Evolutionary conservation across 2,888 invertebrate genomes (phyloP), one percentile per base, ranked within the genome.

Genomic region (Drosophila yooni): DNA sequence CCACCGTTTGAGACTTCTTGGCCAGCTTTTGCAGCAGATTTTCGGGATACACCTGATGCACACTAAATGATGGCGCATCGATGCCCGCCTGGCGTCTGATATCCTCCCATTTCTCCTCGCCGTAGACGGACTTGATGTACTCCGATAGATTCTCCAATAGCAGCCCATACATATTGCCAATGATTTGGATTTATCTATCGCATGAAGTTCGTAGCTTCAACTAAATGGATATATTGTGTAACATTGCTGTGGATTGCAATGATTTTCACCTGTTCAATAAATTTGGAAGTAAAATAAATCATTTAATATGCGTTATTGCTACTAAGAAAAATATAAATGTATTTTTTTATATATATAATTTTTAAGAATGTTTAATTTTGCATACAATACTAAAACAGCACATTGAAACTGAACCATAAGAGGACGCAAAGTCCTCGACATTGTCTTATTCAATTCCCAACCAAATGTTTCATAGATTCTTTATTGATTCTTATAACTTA

Each of bases 31-130:
- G 96, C 77, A 99, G 96, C 60, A 98, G 94, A 82, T 96, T 97
- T 94, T 99, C 99, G 2, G 98, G 96, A 94, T 99, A 99, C 48
- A 98, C 97, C 92, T 98, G 97, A 93, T 98, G 98, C 25, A 97
- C 97, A 86, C 97, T 96, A 94, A 97, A 97, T 64, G 97, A 96
- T 7, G 97, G 96, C 81, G 97, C 96, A 80, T 98, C 97, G 25
- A 99, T 96, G n/a, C 96, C 95, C 0, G 98, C 97, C 88, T 96
- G 96, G 68, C 96, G 94, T 66, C 98, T 94, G 74, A 99, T 97
- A 91, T 97, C 97, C 88, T 98, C 97, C 99, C 99, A 99, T 87
- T 96, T 95, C 66, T 97, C 97, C 91, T 98, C 98, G 1, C 99
- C 99, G 94, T 98, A 99, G n/a, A 96, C 96, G 89, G 96, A 95